A percentile compares a stretch with the other conserved stretches of the same genome.
Conservation (phyloP, 1,140 invertebrate genomes). For the Galendromus occidentalis region DNA sequence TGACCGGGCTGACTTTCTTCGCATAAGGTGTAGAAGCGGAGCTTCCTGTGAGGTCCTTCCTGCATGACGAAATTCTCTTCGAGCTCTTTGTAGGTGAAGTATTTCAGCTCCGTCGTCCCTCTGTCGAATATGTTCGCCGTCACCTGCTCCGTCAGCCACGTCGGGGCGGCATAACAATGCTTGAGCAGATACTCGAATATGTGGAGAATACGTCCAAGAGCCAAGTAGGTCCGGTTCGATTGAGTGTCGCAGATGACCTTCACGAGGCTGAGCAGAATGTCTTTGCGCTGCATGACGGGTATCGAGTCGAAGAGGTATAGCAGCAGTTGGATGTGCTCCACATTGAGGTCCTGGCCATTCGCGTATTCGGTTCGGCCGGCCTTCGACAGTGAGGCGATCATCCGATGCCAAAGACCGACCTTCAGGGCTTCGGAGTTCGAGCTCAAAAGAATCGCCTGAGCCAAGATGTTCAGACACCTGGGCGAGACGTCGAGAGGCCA, state of each 20-base stretch:
- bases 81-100: slow-evolving; percentile 49
- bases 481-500: slow-evolving; percentile 70
- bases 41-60: slow-evolving; percentile 1
- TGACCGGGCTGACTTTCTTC: slow-evolving; percentile 55
- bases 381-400: not conserved
- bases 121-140: not conserved
- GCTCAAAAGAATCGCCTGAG: slow-evolving; percentile 33
- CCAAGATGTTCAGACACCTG: slow-evolving; percentile 55
- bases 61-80: slow-evolving; percentile 41
- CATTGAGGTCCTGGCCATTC: slow-evolving; percentile 54
- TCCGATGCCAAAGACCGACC: not conserved
- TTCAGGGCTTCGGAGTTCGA: not conserved
- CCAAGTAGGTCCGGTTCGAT: slow-evolving; percentile 35
- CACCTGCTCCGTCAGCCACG: slow-evolving; percentile 34
- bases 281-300: slow-evolving; percentile 88
- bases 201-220: slow-evolving; percentile 58
- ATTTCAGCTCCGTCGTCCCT: not conserved
- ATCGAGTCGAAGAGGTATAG: slow-evolving; percentile 82
- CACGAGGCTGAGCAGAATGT: slow-evolving; percentile 47
- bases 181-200: slow-evolving; percentile 89
- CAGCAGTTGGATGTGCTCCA: slow-evolving; percentile 80
- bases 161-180: slow-evolving; percentile 60
- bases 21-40: slow-evolving; percentile 63
- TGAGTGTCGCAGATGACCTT: slow-evolving; percentile 23
- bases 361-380: not conserved